These are phyloP conservation scores for Uria aalge DNA, from an alignment of 2,113 vertebrate genomes.

Conservation along the genomic window DNA sequence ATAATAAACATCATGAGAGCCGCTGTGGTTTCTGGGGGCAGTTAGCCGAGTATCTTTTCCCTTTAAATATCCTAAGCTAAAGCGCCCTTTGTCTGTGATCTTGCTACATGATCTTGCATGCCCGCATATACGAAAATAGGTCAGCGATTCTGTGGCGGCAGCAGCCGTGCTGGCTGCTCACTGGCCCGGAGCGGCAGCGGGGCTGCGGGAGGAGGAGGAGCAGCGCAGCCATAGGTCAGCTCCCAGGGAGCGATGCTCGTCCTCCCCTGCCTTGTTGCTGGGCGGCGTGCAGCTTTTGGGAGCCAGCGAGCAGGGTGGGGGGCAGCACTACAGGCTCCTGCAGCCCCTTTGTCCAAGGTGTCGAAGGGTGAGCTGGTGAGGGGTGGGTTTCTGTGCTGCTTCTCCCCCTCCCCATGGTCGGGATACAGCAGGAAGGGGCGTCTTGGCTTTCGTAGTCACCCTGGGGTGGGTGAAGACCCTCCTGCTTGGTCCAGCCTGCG, in stretches of 20 bases:
- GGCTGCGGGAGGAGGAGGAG: not conserved
- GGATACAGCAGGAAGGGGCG: not conserved
- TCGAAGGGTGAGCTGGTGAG: not conserved
- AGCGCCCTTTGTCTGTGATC: not conserved
- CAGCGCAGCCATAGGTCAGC: not conserved
- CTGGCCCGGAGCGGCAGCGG: not conserved
- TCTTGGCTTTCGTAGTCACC: fast-evolving
- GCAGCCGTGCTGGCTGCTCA: not conserved
- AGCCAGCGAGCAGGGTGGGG: fast-evolving
- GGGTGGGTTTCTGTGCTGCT: not conserved
- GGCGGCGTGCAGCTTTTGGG: not conserved
- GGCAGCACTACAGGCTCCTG: not conserved
- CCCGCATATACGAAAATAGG: constrained; percentile 6
- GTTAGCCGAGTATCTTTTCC: not conserved
- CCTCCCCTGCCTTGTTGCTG: not conserved
- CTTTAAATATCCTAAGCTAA: constrained; percentile 29
- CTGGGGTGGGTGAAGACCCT: not conserved
- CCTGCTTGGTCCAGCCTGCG: fast-evolving
- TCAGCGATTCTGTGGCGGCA: not conserved
- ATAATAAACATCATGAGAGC: not conserved
- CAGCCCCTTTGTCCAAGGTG: not conserved
- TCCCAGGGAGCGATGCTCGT: fast-evolving
- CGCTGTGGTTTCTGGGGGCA: not conserved
- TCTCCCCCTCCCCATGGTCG: fast-evolving
- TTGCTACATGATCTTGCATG: not conserved